phyloP scores from a whole-genome alignment of 2,113 vertebrate species.

The Apteryx owenii region DNA sequence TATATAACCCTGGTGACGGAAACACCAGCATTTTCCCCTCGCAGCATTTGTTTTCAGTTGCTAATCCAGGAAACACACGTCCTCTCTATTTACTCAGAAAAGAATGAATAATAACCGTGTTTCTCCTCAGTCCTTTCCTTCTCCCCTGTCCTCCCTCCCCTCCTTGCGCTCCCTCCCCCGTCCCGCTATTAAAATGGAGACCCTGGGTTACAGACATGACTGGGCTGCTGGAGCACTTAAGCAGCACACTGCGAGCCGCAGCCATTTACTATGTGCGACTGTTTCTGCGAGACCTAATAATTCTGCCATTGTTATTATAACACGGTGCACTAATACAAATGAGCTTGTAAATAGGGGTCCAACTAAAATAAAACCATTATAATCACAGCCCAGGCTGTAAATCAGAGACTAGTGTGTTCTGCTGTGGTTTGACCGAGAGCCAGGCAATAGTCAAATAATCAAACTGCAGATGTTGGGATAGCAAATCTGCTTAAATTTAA shows the following conservation, averaged over 20 bases:
- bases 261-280: constrained; percentile 60
- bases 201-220: constrained; percentile 22
- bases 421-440: constrained; percentile 79
- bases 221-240: constrained; percentile 41
- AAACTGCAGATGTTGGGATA: constrained; percentile 80
- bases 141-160: not conserved
- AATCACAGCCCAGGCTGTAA: constrained; percentile 76
- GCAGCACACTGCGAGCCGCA: constrained; percentile 29
- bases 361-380: constrained; percentile 80
- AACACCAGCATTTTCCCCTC: constrained; percentile 17
- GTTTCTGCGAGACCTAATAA: constrained; percentile 76
- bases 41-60: constrained; percentile 52
- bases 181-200: constrained; percentile 29
- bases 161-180: not conserved
- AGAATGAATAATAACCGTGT: constrained; percentile 49
- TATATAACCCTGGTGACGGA: constrained; percentile 59
- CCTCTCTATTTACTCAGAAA: constrained; percentile 62
- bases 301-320: constrained; percentile 77
- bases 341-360: constrained; percentile 78
- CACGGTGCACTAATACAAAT: constrained; percentile 72
- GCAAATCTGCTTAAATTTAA: constrained; percentile 80
- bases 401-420: constrained; percentile 77
- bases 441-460: constrained; percentile 85
- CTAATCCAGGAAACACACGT: constrained; percentile 63
- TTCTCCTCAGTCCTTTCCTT: not conserved